Evolutionary conservation across 1,140 invertebrate genomes (phyloP).

Genomic region (Sitobion miscanthi): DNA sequence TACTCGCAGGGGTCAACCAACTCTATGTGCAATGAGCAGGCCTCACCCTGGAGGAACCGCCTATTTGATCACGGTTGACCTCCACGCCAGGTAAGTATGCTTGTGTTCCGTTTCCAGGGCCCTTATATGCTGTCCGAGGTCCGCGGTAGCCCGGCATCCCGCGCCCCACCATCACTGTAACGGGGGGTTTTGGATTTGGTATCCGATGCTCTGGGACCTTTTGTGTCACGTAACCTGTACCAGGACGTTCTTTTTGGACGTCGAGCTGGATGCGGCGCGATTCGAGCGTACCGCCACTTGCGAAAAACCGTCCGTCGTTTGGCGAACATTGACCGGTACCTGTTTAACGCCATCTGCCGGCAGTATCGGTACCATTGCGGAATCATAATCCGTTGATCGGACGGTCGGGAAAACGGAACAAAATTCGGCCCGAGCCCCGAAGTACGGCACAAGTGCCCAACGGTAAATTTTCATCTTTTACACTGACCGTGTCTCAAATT

Average conservation of each 20-base stretch:
- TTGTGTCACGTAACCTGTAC: too few relatives aligned
- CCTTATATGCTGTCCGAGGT: neutral
- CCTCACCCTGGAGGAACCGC: conserved; percentile 73
- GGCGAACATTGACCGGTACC: neutral
- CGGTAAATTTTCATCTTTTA: neutral
- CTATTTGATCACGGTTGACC: conserved; percentile 71
- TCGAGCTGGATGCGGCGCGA: neutral
- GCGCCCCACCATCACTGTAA: neutral
- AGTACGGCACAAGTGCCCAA: too few relatives aligned
- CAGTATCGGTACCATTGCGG: too few relatives aligned
- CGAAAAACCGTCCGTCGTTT: neutral
- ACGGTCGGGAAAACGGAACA: neutral
- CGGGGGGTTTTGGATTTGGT: rapidly evolving
- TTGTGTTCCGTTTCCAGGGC: neutral
- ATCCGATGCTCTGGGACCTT: neutral
- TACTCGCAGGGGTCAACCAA: conserved; percentile 76
- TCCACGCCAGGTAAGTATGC: conserved; percentile 73
- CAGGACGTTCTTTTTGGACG: neutral
- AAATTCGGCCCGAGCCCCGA: neutral
- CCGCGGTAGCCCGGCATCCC: neutral
- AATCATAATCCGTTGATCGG: too few relatives aligned
- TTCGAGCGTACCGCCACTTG: too few relatives aligned
- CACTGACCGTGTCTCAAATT: neutral
- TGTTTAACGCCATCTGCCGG: neutral
- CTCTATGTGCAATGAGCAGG: conserved; percentile 75